Evolutionary conservation across 2,888 invertebrate genomes (phyloP).

Genomic region (Hipparchia semele): DNA sequence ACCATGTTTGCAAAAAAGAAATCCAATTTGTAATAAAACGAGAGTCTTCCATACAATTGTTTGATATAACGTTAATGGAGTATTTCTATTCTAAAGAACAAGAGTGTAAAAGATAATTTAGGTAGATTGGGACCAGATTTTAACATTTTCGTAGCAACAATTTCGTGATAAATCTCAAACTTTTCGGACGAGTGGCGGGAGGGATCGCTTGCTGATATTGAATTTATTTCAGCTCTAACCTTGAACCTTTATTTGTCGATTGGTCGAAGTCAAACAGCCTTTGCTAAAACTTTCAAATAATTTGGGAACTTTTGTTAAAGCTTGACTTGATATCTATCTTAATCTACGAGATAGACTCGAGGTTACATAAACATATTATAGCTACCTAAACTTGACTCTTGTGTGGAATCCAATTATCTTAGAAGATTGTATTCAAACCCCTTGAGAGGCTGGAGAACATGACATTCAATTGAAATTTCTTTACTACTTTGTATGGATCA

Average conservation of each 20-base stretch:
- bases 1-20: no score
- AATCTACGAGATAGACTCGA: not conserved
- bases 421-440: slow-evolving; percentile 6
- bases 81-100: no score
- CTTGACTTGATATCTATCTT: not conserved
- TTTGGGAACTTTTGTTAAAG: not conserved
- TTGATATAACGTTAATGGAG: no score
- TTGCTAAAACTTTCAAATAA: not conserved
- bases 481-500: not conserved
- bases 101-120: not conserved
- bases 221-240: slow-evolving; percentile 29
- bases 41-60: no score
- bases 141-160: not conserved
- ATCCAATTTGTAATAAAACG: no score
- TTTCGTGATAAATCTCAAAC: slow-evolving; percentile 18
- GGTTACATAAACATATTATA: not conserved
- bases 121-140: not conserved
- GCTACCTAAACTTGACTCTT: not conserved
- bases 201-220: slow-evolving; percentile 24
- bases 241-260: slow-evolving; percentile 26
- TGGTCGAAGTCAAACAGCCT: slow-evolving; percentile 18
- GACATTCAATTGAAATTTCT: not conserved
- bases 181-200: slow-evolving; percentile 6
- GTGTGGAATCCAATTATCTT: not conserved
- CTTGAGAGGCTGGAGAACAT: not conserved